Base-by-base conservation (phyloP, 2,113 vertebrate genomes). In the Alethe castanea region DNA sequence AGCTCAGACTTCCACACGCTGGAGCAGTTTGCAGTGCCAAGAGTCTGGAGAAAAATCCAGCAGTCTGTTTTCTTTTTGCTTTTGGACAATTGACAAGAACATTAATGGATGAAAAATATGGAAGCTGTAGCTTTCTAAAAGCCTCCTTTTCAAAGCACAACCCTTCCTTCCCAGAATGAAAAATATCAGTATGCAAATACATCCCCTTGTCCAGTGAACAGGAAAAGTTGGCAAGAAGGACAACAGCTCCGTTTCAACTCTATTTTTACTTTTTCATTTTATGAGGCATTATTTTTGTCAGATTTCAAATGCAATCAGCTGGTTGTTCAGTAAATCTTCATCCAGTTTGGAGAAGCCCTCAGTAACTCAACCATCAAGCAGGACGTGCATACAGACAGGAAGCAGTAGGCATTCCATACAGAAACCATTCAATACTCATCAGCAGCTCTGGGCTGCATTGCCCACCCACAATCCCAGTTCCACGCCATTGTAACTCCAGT, bases 401-500 rank as follows among this genome's bases (percentile, higher is more conserved):
- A 78, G 62, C 59, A 90, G 38, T 0, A 73, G 56, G 33, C 38
- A 77, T 35, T 81, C 67, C 60, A 61, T 19, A 53, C 19, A 81
- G 44, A 88, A 86, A 78, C 48, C 54, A 22, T n/a, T 72, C 59
- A 70, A 73, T 77, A 86, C 56, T 79, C 77, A 94, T 8, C 74
- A 78, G 67, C 66, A 52, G 60, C 79, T 93, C 79, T 67, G 92
- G 74, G 93, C 81, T 81, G 42, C 59, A 13, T 22, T 86, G 35
- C 56, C 74, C 66, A 77, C 59, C 52, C 91, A 89, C 5, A 0
- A 61, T 61, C 48, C 59, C 79, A 88, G 47, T 70, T 81, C 40
- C 52, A 66, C 0, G 0, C 45, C 66, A 52, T 0, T 56, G 8
- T 22, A 87, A 77, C 64, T 66, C 67, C 8, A 3, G 44, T 14